Evolutionary conservation across 2,888 invertebrate species (phyloP).

Genomic region (Aphodius granarius): DNA sequence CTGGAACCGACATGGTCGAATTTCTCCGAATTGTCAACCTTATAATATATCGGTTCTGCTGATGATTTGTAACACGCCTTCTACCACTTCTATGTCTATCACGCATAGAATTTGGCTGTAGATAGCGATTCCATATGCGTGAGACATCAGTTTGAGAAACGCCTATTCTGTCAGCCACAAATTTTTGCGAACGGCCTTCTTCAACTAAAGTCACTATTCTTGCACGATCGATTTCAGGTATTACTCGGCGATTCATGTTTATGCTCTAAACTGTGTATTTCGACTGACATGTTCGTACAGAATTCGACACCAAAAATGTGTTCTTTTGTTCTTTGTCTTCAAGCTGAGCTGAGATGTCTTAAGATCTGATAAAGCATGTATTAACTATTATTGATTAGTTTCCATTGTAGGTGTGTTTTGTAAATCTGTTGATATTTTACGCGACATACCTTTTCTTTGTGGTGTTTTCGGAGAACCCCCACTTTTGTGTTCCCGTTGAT

Average conservation of each 20-base stretch:
- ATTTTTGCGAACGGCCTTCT: neutral
- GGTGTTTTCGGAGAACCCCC: neutral
- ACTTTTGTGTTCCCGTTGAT: neutral
- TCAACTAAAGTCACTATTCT: neutral
- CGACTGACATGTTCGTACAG: no score
- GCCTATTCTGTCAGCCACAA: neutral
- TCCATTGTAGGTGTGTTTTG: neutral
- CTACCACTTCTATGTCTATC: neutral
- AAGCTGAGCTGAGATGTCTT: no score
- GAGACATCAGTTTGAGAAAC: neutral
- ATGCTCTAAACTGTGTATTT: no score
- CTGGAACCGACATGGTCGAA: neutral
- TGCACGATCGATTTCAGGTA: no score
- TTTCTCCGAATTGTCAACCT: neutral
- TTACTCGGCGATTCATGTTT: no score
- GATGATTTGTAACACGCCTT: neutral
- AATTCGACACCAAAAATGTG: no score
- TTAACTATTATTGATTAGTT: neutral
- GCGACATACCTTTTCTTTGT: no score
- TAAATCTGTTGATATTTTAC: neutral
- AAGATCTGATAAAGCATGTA: no score
- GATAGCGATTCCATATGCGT: neutral
- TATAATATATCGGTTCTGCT: neutral
- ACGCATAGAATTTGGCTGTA: neutral
- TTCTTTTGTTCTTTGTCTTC: no score